Base-by-base conservation (phyloP, 2,888 invertebrate species). In the Drosophila meridiana region DNA sequence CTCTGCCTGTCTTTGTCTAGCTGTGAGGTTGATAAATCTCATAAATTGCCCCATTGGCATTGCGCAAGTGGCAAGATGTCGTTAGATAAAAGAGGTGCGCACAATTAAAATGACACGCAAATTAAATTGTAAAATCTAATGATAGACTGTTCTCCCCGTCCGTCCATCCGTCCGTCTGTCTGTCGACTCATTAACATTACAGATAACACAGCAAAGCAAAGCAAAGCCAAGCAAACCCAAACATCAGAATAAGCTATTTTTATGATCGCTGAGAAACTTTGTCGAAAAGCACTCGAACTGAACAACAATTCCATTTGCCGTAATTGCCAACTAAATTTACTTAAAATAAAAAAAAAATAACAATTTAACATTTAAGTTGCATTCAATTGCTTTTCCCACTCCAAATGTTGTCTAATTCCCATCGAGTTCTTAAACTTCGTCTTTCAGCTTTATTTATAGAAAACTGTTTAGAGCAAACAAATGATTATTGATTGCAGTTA, bases 61-160 rank as follows among this genome's bases (percentile, higher is more conserved):
- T 76, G 77, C 75, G 67, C 78, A 69, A 78, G 59, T 64, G 64
- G 61, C 42, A 57, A 62, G 80, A 66, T 66, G 28, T 55, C 28
- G 55, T 48, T 64, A 80, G 77, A 80, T 78, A 72, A 69, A 47
- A 59, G 57, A 70, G 58, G 50, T 59, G 63, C 60, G 42, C 45
- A 64, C 68, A 75, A 72, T 67, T 66, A 65, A 69, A 69, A 87
- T 78, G 77, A 69, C 75, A 80, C 71, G 69, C 82, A 76, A 81
- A 83, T 81, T 76, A 81, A 81, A 84, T 87, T 76, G 85, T 84
- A 78, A 81, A 81, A 53, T 57, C 58, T 69, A 68, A 78, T 69
- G 56, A 64, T 55, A 60, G 48, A 5, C 28, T 38, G 38, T 36
- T 14, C 34, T 8, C 53, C 11, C 53, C 8, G 28, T 8, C 38